These are phyloP conservation scores for Champsocephalus gunnari DNA, from an alignment of 2,797 vertebrate species.

Conservation along the genomic window DNA sequence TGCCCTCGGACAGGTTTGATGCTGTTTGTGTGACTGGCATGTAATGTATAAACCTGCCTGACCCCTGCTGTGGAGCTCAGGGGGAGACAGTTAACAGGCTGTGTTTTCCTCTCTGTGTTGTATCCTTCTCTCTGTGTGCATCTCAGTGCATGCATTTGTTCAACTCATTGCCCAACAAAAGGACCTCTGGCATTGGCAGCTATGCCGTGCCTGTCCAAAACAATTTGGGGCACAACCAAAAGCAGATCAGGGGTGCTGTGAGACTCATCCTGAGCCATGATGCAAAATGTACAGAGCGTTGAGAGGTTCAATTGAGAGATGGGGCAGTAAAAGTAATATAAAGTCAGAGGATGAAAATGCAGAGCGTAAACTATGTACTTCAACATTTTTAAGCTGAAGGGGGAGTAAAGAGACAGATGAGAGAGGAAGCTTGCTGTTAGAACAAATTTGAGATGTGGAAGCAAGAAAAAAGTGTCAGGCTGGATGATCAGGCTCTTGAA, in stretches of 20 bases:
- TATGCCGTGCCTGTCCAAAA: constrained; percentile 51
- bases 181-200: constrained; percentile 44
- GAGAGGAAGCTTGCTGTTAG: constrained; percentile 13
- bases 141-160: constrained; percentile 32
- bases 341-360: constrained; percentile 40
- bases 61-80: constrained; percentile 13
- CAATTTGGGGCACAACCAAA: constrained; percentile 53
- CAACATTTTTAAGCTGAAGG: constrained; percentile 32
- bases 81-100: constrained; percentile 24
- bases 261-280: constrained; percentile 41
- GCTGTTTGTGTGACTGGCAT: constrained; percentile 23
- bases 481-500: constrained; percentile 28
- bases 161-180: constrained; percentile 53
- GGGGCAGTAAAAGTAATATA: constrained; percentile 11
- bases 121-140: constrained; percentile 27
- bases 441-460: constrained; percentile 18
- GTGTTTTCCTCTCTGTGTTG: constrained; percentile 19
- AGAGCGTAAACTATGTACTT: constrained; percentile 28
- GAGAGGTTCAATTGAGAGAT: constrained; percentile 8
- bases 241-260: constrained; percentile 22
- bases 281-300: constrained; percentile 48
- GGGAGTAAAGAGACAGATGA: constrained; percentile 17
- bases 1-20: constrained; percentile 35
- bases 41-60: constrained; percentile 30
- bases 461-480: constrained; percentile 28